Percentiles rank a stretch among this genome's conserved stretches.
Conservation (phyloP, 2,888 invertebrate genomes). For the Exephanes ischioxanthus region DNA sequence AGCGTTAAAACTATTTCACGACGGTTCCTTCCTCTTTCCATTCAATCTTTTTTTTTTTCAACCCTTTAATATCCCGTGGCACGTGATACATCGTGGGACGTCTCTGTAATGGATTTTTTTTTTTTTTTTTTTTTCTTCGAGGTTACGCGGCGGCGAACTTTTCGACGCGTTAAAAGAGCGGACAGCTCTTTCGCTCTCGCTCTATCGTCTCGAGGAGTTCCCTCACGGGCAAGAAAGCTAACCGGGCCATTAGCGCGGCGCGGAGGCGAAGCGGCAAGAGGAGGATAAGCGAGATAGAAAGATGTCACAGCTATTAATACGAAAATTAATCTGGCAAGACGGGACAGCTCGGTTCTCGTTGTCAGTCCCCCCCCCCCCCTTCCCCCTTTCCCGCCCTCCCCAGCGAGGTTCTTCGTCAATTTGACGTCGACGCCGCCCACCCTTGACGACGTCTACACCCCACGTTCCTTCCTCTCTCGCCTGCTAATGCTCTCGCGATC, state of each 20-base stretch:
- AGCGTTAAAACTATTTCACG: slow-evolving; percentile 15
- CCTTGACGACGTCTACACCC: slow-evolving; percentile 48
- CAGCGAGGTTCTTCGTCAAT: slow-evolving; percentile 70
- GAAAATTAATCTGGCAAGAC: slow-evolving; percentile 72
- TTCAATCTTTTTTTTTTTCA: slow-evolving; percentile 18
- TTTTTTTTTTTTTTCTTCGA: not conserved
- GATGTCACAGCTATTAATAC: slow-evolving; percentile 71
- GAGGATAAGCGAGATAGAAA: slow-evolving; percentile 32
- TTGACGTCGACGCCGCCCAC: slow-evolving; percentile 72
- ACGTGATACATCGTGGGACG: slow-evolving; percentile 46
- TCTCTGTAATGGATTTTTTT: slow-evolving; percentile 49
- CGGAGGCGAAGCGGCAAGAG: slow-evolving; percentile 54
- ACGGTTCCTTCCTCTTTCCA: not conserved
- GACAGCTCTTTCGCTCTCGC: not conserved
- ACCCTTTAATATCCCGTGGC: slow-evolving; percentile 34
- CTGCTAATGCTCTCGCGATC: slow-evolving; percentile 14
- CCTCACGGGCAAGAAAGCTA: slow-evolving; percentile 48
- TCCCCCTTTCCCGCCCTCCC: not conserved
- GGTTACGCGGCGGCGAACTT: slow-evolving; percentile 13
- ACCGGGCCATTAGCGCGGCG: slow-evolving; percentile 66
- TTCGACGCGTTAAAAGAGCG: slow-evolving; percentile 42
- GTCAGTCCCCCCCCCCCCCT: slow-evolving; percentile 1
- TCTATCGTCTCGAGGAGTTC: slow-evolving; percentile 5
- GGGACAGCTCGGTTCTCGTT: slow-evolving; percentile 37
- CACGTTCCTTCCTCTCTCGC: slow-evolving; percentile 60